Conservation (phyloP, 2,888 invertebrate species). For the Pardosa pseudoannulata region DNA sequence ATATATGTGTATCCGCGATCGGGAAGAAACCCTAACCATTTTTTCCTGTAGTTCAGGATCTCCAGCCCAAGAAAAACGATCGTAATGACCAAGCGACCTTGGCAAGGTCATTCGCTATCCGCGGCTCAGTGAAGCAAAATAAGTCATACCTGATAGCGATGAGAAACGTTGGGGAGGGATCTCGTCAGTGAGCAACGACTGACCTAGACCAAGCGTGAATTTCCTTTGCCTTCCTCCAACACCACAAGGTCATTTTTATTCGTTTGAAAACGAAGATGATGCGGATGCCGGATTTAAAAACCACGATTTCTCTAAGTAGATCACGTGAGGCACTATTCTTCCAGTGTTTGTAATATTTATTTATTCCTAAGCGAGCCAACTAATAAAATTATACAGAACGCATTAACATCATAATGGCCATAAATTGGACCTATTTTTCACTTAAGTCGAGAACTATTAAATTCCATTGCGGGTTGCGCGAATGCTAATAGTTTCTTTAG, state of each 20-base stretch:
- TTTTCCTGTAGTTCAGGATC: neutral
- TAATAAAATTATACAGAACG: no score
- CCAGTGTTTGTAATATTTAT: no score
- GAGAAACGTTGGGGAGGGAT: neutral
- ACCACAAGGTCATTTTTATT: neutral
- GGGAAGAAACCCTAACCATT: neutral
- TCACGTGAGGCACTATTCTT: neutral
- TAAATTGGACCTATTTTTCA: no score
- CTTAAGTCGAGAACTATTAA: no score
- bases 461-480: no score
- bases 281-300: neutral
- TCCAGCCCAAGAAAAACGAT: neutral
- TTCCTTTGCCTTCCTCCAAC: neutral
- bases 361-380: no score
- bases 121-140: neutral
- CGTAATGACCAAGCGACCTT: neutral
- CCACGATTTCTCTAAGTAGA: neutral
- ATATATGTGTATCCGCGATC: neutral
- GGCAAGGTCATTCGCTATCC: neutral
- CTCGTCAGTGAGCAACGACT: neutral
- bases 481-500: no score
- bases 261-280: neutral
- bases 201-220: slow-evolving; percentile 12
- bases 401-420: no score
- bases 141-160: neutral